Percentiles rank a stretch among this genome's conserved stretches.
phyloP scores from a whole-genome alignment of 1,140 invertebrate genomes.

The Heterodera carotae region DNA sequence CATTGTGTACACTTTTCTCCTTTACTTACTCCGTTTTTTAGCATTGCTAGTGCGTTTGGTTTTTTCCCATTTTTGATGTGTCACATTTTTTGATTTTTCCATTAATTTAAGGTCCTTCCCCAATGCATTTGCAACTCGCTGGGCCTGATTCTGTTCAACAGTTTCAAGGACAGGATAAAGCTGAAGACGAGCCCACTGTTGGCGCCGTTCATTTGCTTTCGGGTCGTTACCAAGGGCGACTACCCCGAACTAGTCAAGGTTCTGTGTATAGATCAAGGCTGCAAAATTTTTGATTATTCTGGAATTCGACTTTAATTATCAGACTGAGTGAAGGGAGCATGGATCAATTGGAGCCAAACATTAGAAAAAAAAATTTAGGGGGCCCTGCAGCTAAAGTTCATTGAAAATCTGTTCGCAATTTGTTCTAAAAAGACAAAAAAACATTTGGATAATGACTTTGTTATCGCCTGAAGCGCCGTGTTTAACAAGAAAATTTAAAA shows the following conservation, averaged over 20 bases:
- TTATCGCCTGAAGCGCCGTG: too few species aligned
- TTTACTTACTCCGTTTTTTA: conserved; percentile 80
- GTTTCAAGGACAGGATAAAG: conserved; percentile 87
- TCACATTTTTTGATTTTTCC: not conserved
- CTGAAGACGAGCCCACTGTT: conserved; percentile 81
- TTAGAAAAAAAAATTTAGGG: too few species aligned
- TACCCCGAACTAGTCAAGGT: conserved; percentile 82
- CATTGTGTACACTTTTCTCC: conserved; percentile 68
- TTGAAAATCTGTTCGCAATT: too few species aligned
- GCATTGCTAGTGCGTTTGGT: conserved; percentile 73
- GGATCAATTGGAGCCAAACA: too few species aligned
- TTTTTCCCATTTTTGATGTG: not conserved
- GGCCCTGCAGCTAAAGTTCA: too few species aligned
- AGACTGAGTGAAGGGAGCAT: too few species aligned
- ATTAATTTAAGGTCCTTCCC: conserved; percentile 68
- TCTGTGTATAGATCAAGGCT: too few species aligned
- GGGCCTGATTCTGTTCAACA: conserved; percentile 87
- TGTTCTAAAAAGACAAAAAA: too few species aligned
- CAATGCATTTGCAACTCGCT: conserved; percentile 85
- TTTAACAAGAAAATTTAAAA: too few species aligned
- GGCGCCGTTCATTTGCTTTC: conserved; percentile 90
- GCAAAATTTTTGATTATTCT: too few species aligned
- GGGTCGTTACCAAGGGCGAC: conserved; percentile 91
- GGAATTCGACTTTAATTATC: too few species aligned
- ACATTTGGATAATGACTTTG: too few species aligned